Evolutionary conservation across 2,113 vertebrate genomes (phyloP).

Genomic region (Lamprologus speciosus): DNA sequence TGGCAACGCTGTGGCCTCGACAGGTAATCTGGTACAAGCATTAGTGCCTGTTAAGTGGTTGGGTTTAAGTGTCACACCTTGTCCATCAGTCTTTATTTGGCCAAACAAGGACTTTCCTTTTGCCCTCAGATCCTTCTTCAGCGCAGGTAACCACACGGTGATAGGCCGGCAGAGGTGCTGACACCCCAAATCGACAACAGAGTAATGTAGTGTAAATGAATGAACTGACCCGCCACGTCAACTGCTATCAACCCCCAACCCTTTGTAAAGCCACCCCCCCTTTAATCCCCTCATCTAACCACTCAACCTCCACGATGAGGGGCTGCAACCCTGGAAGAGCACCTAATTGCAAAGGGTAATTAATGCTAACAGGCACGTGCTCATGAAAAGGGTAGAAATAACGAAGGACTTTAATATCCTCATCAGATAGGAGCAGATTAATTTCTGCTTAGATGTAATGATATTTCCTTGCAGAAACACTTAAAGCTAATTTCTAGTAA

Average conservation of each 20-base stretch:
- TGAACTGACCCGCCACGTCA: constrained; percentile 31
- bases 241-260: background rate
- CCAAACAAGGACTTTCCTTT: constrained; percentile 29
- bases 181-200: constrained; percentile 24
- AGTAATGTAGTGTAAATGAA: constrained; percentile 38
- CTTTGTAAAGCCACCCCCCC: background rate
- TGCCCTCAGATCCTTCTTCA: background rate
- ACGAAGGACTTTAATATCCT: background rate
- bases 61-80: constrained; percentile 56
- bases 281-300: background rate
- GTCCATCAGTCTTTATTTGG: constrained; percentile 63
- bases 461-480: background rate
- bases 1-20: constrained; percentile 12
- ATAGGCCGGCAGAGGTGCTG: constrained; percentile 36
- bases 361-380: constrained; percentile 7
- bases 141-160: constrained; percentile 3
- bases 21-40: constrained; percentile 63
- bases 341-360: constrained; percentile 30
- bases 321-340: background rate
- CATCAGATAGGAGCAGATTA: background rate
- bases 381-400: constrained; percentile 18
- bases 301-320: constrained; percentile 9
- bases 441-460: background rate
- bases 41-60: constrained; percentile 61
- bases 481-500: background rate